A percentile compares a stretch with the other conserved stretches of the same genome.
Conservation (phyloP, 2,888 invertebrate species). For the Dicyrtoma fusca region DNA sequence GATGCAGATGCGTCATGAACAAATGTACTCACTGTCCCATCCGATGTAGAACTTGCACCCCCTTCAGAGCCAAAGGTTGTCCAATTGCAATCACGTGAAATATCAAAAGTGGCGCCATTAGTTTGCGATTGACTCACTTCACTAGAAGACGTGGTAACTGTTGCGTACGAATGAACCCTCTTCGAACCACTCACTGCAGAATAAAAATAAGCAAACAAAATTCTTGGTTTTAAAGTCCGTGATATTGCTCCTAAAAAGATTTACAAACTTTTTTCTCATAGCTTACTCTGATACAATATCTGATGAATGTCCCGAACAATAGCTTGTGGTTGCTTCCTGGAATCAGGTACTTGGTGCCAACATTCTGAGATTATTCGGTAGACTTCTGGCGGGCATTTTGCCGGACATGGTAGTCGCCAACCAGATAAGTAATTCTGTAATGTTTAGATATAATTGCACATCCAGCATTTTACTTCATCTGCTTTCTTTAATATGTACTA, state of each 20-base stretch:
- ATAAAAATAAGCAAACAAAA: not conserved
- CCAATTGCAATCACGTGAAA: slow-evolving; percentile 52
- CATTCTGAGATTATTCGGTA: slow-evolving; percentile 78
- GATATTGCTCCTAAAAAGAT: not conserved
- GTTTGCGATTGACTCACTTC: slow-evolving; percentile 44
- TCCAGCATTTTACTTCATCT: not conserved
- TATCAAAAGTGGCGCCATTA: slow-evolving; percentile 52
- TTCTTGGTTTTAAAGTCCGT: not conserved
- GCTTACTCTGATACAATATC: slow-evolving; percentile 71
- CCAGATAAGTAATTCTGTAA: slow-evolving; percentile 70
- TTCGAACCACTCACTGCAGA: slow-evolving; percentile 67
- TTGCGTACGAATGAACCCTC: slow-evolving; percentile 66
- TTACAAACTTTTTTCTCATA: not conserved
- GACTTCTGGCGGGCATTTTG: slow-evolving; percentile 73
- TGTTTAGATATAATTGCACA: slow-evolving; percentile 4
- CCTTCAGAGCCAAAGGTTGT: slow-evolving; percentile 53
- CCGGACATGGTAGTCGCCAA: slow-evolving; percentile 69
- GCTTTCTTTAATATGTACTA: too few species aligned
- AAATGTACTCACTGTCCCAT: slow-evolving; percentile 54
- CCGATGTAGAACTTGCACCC: slow-evolving; percentile 44
- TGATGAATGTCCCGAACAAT: slow-evolving; percentile 84
- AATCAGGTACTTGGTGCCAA: slow-evolving; percentile 75
- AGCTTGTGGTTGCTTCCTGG: slow-evolving; percentile 77
- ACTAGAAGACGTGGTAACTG: slow-evolving; percentile 61
- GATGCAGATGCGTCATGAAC: slow-evolving; percentile 55